Evolutionary conservation across 2,113 vertebrate genomes (phyloP).

Genomic region (Hemichromis elongatus): DNA sequence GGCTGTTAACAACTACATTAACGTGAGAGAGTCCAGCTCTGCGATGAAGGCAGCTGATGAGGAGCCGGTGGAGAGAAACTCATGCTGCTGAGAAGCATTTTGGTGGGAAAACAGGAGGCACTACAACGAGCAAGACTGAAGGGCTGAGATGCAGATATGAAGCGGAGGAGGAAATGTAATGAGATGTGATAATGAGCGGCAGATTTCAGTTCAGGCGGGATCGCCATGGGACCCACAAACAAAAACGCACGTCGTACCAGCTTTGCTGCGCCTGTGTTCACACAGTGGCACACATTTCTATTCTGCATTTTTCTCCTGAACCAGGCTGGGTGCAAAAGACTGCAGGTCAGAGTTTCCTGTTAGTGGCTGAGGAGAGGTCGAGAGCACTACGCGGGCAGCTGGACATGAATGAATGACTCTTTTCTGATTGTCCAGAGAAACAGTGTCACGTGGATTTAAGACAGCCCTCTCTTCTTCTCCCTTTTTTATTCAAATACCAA

Average conservation of each 20-base stretch:
- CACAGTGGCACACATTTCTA: slow-evolving; percentile 4
- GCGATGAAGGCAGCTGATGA: slow-evolving; percentile 13
- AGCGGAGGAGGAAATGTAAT: neutral
- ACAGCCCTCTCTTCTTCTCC: neutral
- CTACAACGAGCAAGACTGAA: neutral
- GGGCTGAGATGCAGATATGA: neutral
- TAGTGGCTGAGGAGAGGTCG: neutral
- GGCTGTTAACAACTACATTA: slow-evolving; percentile 69
- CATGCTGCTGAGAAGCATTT: neutral
- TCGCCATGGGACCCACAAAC: neutral
- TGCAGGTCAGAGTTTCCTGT: slow-evolving; percentile 23
- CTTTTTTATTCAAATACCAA: neutral
- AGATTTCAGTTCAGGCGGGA: neutral
- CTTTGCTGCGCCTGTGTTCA: neutral
- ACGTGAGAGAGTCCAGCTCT: slow-evolving; percentile 42
- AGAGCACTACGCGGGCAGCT: neutral
- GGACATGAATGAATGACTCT: slow-evolving; percentile 49
- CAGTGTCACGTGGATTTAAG: neutral
- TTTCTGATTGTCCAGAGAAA: slow-evolving; percentile 27
- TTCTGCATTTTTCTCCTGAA: neutral
- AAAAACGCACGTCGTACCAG: neutral
- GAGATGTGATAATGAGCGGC: neutral
- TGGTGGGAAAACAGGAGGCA: neutral
- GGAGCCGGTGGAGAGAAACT: neutral
- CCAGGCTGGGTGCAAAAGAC: neutral